Base-by-base conservation (phyloP, 2,113 vertebrate genomes). In the Symphodus melops region DNA sequence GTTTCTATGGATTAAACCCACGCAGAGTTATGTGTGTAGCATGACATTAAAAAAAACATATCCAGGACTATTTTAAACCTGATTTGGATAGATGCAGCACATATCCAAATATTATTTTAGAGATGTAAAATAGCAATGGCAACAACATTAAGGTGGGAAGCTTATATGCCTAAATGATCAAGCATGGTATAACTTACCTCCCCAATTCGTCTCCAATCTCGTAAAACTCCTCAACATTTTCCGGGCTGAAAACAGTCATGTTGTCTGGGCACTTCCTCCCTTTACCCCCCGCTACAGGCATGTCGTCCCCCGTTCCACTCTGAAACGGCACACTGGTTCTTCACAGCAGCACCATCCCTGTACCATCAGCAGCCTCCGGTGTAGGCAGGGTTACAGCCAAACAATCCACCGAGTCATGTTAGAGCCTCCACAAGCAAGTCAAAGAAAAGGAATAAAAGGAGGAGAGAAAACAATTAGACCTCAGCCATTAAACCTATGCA, bases 181-280 rank as follows among this genome's bases (percentile, higher is more conserved):
- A 58, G 3, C 13, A n/a, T 0, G 28, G 23, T n/a, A 1, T 19
- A 62, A 81, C 92, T 73, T 92, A 98, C 97, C 97, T 98, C 89
- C 97, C 97, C 37, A 99, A 96, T 75, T 98, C 97, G 81, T 97
- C 96, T 87, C 97, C 95, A 4, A 97, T 94, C 58, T 96, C 95
- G 55, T 98, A 99, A 89, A 96, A 95, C 49, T 97, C 97, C 90
- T 97, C 96, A 81, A 98, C 94, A 93, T 97, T 98, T 86, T 98
- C 96, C 86, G 97, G 96, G 89, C 95, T 96, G 94, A 98, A 97
- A 82, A 96, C 93, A 11, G 95, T 97, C 97, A 99, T 98, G 95
- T 89, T 88, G 95, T 87, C 95, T 89, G 62, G 85, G 83, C 84
- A 80, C 86, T 87, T 91, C 57, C 42, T 66, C 44, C 55, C 73